Conservation (phyloP, 2,797 vertebrate genomes). For the Poeciliopsis gracilis region DNA sequence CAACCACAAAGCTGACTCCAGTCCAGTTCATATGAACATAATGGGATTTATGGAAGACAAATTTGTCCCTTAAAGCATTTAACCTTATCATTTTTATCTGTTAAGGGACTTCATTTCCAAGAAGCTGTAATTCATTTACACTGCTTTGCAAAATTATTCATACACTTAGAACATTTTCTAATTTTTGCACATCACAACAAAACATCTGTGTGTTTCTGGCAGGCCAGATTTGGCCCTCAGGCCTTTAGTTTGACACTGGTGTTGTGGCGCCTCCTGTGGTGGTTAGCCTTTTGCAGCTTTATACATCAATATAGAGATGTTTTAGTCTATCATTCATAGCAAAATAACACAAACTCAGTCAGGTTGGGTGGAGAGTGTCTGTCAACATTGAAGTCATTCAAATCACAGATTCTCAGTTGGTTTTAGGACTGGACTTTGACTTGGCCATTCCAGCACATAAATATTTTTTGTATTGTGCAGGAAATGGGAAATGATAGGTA, state of each 20-base stretch:
- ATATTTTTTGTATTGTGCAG: not conserved
- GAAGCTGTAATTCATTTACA: slow-evolving; percentile 25
- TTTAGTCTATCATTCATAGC: not conserved
- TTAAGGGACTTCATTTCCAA: not conserved
- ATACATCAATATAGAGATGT: not conserved
- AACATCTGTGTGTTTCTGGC: not conserved
- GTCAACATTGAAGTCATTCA: not conserved
- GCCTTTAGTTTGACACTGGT: too few species aligned
- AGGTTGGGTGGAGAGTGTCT: not conserved
- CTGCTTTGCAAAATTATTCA: not conserved
- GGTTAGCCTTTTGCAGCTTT: not conserved
- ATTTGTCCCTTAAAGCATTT: slow-evolving; percentile 1
- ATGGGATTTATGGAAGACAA: slow-evolving; percentile 14
- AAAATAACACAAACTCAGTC: not conserved
- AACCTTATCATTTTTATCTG: not conserved
- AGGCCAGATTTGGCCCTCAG: too few species aligned
- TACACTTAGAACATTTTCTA: not conserved
- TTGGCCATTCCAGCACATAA: not conserved
- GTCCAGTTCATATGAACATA: slow-evolving; percentile 23
- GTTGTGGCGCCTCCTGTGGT: not conserved
- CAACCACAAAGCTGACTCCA: not conserved
- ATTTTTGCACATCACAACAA: not conserved
- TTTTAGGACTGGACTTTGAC: not conserved
- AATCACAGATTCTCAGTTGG: not conserved
- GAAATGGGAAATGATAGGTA: not conserved